Base-by-base conservation (phyloP, 2,888 invertebrate species). In the Saturnia japonica region DNA sequence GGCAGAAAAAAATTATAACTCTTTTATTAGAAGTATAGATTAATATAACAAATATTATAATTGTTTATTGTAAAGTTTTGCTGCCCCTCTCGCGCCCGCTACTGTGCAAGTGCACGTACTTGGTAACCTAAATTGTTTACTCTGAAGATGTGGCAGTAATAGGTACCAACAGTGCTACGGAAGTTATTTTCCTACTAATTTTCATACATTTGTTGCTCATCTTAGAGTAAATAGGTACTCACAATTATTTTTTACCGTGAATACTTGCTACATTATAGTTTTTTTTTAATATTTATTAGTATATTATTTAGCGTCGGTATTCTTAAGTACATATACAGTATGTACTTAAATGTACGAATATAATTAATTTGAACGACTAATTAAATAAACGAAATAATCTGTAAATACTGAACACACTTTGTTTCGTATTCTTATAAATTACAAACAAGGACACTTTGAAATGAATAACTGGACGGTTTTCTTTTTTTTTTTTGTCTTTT, bases 351-450 rank as follows among this genome's bases (percentile, higher is more conserved):
- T 43, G 22, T 11, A 60, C 25, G 25, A 28, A 60, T 60, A 14
- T 28, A 28, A 28, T 28, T 60, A 60, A 28, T 60, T 4, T 28
- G 25, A 28, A 60, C 25, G 25, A 57, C 28, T 60, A 28, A 60
- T 28, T 28, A 72, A 73, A 60, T 67, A 68, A 67, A 62, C 57
- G 22, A 47, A 69, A 69, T 42, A 40, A 62, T 19, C 42, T 67
- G 40, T 75, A 76, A 75, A 78, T 76, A 84, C 72, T 90, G 89
- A 90, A 89, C 90, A 90, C 90, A 89, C 86, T 71, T 73, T 69
- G 82, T 76, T 85, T 85, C 80, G 81, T 83, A 82, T 78, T 80
- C 74, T 82, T 81, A 77, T 75, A 75, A 79, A 73, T 80, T 78
- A 79, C 75, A 74, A 72, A 81, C 85, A 86, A 88, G 84, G 80